A percentile compares a stretch with the other conserved stretches of the same genome.
These are phyloP conservation scores for Acyrthosiphon pisum DNA, from an alignment of 1,140 invertebrate species.

Conservation along the genomic window DNA sequence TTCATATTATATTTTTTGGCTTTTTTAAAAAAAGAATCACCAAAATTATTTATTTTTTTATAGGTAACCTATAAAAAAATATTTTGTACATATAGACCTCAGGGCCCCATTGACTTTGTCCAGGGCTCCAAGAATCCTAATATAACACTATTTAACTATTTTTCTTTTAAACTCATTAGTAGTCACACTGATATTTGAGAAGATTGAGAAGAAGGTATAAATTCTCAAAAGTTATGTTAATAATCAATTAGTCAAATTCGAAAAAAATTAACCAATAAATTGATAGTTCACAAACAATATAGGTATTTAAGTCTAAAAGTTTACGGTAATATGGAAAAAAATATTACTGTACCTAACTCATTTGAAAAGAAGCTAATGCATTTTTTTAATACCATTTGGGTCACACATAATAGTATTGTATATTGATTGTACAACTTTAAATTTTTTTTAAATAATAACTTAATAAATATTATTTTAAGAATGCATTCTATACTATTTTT, in stretches of 20 bases:
- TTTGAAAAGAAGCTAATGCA: background rate
- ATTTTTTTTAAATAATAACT: background rate
- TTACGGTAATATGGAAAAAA: background rate
- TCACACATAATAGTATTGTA: background rate
- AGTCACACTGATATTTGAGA: background rate
- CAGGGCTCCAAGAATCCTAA: no score
- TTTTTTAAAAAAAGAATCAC: no score
- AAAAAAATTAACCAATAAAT: no score
- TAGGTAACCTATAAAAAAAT: no score
- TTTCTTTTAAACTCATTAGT: background rate
- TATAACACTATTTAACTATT: no score
- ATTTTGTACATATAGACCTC: no score
- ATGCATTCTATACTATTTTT: background rate
- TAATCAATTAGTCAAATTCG: no score
- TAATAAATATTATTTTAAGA: background rate
- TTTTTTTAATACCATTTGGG: background rate
- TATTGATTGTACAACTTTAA: background rate
- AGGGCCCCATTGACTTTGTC: no score
- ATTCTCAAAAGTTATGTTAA: background rate
- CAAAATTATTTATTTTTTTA: no score
- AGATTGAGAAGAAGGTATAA: background rate
- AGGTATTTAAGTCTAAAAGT: background rate
- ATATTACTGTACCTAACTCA: background rate
- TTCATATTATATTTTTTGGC: no score
- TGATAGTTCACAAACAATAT: no score